Base-by-base conservation (phyloP, 1,140 invertebrate genomes). In the Neotoxoptera formosana region DNA sequence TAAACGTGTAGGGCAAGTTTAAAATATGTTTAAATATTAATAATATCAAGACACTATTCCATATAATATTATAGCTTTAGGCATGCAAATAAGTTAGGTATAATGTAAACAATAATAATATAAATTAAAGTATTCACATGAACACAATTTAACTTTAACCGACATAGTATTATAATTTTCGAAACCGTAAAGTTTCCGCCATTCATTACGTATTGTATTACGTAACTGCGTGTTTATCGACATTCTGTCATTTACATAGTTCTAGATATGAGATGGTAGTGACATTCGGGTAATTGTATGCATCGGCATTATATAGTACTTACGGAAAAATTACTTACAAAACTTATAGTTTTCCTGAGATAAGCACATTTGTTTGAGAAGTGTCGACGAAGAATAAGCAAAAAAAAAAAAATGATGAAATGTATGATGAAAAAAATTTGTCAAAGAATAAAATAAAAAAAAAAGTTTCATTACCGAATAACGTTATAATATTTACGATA, bases 61-160 rank as follows among this genome's bases (percentile, higher is more conserved):
- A n/a, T 34, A 20, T n/a, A 76, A 0, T 20, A 41, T 41, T 41
- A 41, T n/a, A 14, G 30, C 14, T n/a, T 14, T 7, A 76, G 14
- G 60, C 60, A 76, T 76, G 30, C 17, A 76, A 76, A 76, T 76
- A 76, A 76, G 30, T 76, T 76, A n/a, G 14, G 14, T n/a, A n/a
- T n/a, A 76, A 34, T 76, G 60, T n/a, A 76, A 34, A 76, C 60
- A 76, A 76, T 76, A 67, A 67, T 67, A 76, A 76, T 76, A 76
- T 76, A 76, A 17, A 76, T 76, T n/a, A n/a, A 76, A 76, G 6
- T 76, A 76, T 76, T 76, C 60, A 76, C n/a, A 76, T n/a, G 60
- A n/a, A 76, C 30, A 76, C 14, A 76, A 76, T 76, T 76, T 34
- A 76, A 76, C 60, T 76, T n/a, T 76, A n/a, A 14, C 60, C 30